phyloP scores from a whole-genome alignment of 2,888 invertebrate genomes.

The Drosophila antonietae region DNA sequence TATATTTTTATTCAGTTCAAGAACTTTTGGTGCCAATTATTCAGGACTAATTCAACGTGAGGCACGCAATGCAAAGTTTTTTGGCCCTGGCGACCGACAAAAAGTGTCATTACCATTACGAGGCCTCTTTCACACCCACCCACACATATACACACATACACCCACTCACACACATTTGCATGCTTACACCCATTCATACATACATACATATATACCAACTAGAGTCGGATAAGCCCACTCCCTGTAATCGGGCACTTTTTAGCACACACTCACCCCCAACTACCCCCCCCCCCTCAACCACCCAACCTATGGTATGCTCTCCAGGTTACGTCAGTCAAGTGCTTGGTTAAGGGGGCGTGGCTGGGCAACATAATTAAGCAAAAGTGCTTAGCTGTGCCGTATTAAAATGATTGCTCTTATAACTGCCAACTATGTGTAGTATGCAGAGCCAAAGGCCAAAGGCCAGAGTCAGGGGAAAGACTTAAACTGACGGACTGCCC shows the following conservation, averaged over 20 bases:
- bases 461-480: neutral
- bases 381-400: slow-evolving; percentile 76
- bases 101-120: slow-evolving; percentile 74
- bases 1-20: slow-evolving; percentile 19
- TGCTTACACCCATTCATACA: neutral
- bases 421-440: slow-evolving; percentile 65
- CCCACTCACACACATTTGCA: neutral
- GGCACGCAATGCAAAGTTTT: slow-evolving; percentile 59
- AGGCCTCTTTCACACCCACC: slow-evolving; percentile 30
- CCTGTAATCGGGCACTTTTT: slow-evolving; percentile 51
- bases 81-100: slow-evolving; percentile 56
- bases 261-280: slow-evolving; percentile 26
- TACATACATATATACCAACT: slow-evolving; percentile 14
- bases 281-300: neutral
- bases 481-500: slow-evolving; percentile 4
- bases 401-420: slow-evolving; percentile 78
- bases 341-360: slow-evolving; percentile 6
- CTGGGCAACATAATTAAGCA: slow-evolving; percentile 74
- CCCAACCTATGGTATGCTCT: slow-evolving; percentile 8
- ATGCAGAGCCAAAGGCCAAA: slow-evolving; percentile 20
- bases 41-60: slow-evolving; percentile 69
- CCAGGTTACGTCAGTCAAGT: slow-evolving; percentile 69
- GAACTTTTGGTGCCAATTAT: slow-evolving; percentile 71
- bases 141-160: slow-evolving; percentile 14
- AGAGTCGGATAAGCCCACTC: slow-evolving; percentile 42